Base-by-base conservation (phyloP, 2,888 invertebrate genomes). In the Holacanthella duospinosa region DNA sequence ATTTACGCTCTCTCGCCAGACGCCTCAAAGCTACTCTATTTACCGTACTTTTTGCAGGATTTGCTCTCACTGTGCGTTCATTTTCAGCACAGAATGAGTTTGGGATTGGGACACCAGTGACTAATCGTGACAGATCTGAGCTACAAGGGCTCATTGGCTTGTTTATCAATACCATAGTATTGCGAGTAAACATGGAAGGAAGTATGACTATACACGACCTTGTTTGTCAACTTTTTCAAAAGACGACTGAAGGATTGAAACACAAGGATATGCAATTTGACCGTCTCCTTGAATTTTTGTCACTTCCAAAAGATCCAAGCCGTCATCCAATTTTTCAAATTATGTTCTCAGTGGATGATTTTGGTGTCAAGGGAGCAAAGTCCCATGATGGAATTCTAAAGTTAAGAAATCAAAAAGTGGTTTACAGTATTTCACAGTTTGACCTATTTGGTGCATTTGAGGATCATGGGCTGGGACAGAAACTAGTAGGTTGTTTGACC, bases 191-290 rank as follows among this genome's bases (percentile, higher is more conserved):
- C 2, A 25, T 19, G 19, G 24, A 27, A n/a, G 9, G 16, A 2
- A 56, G 36, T 4, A 2, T 57, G 21, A 24, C 27, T 6, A 29
- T 48, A 12, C 24, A 24, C 12, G 27, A 36, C 9, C 36, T 36
- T 6, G 16, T 61, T 27, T 16, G 4, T 3, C 2, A 25, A 3
- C 55, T 61, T 29, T n/a, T 28, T 6, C 3, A 29, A 25, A 48
- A 61, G 29, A n/a, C 56, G 2, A 27, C 26, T 25, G n/a, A 4
- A 19, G 53, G 53, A 16, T 27, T 25, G 9, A 21, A 24, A 19
- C 55, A 61, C 27, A 48, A 61, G 27, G 29, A 54, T 29, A 56
- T 61, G 55, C 55, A 29, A 12, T 56, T 61, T 61, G 61, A 61
- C 28, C 53, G 56, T 19, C 12, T 61, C 6, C 25, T 61, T 19